phyloP scores from a whole-genome alignment of 2,797 vertebrate genomes.

The Gymnocypris eckloni region DNA sequence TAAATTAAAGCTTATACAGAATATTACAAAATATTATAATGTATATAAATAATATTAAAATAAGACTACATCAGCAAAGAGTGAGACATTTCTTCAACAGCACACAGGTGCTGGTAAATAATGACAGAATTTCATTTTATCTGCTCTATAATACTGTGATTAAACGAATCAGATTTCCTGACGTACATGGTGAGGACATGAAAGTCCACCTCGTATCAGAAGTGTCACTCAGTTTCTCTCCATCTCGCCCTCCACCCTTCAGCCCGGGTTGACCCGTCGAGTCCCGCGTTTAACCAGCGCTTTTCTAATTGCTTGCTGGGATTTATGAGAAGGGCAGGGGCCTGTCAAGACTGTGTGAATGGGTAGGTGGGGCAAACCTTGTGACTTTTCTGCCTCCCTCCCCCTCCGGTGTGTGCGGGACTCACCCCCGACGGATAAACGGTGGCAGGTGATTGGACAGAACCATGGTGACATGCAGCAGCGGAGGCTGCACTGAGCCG shows the following conservation, averaged over 20 bases:
- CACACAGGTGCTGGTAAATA: not conserved
- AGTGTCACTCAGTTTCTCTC: constrained; percentile 26
- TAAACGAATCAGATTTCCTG: not conserved
- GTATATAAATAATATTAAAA: not conserved
- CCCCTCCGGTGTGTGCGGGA: constrained; percentile 45
- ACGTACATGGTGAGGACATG: not conserved
- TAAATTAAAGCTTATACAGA: not conserved
- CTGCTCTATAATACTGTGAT: not conserved
- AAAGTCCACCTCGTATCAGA: constrained; percentile 12
- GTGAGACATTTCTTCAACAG: not conserved
- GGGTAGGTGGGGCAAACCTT: constrained; percentile 65
- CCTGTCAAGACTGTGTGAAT: constrained; percentile 66
- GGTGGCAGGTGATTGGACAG: constrained; percentile 72
- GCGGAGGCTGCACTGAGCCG: constrained; percentile 69
- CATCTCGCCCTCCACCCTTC: constrained; percentile 34
- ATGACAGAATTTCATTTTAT: not conserved
- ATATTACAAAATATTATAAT: not conserved
- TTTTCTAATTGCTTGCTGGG: constrained; percentile 67
- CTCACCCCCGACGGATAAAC: constrained; percentile 56
- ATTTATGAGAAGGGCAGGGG: constrained; percentile 64
- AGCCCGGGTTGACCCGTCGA: constrained; percentile 62
- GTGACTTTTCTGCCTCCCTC: constrained; percentile 62
- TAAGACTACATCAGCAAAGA: too few relatives aligned
- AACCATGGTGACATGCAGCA: constrained; percentile 66
- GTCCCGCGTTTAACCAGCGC: constrained; percentile 62